Conservation (phyloP, 1,140 invertebrate species). For the Sinella curviseta region DNA sequence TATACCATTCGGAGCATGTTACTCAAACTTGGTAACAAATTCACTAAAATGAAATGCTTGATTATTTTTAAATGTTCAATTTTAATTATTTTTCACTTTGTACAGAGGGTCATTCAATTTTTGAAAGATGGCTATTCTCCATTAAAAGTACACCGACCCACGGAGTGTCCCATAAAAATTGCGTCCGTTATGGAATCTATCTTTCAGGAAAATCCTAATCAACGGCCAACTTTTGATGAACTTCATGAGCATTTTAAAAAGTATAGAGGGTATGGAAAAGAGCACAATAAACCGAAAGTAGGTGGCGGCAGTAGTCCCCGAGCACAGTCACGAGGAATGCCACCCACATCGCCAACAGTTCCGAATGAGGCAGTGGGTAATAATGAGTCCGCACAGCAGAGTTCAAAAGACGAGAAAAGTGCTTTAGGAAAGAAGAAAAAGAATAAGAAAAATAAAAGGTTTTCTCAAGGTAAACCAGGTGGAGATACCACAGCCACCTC, state of each 20-base stretch:
- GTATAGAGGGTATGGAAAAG: neutral
- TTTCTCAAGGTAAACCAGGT: neutral
- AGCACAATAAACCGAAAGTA: neutral
- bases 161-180: neutral
- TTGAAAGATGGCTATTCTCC: conserved; percentile 12
- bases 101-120: neutral
- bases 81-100: neutral
- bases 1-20: neutral
- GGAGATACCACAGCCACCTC: too few species aligned
- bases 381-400: too few species aligned
- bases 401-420: neutral
- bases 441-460: neutral
- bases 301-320: too few species aligned
- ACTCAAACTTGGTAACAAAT: neutral
- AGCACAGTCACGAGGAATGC: too few species aligned
- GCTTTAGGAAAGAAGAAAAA: neutral
- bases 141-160: conserved; percentile 8
- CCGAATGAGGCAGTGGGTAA: too few species aligned
- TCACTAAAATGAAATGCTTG: neutral
- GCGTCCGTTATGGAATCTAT: conserved; percentile 19
- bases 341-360: too few species aligned
- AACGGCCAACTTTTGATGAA: conserved; percentile 27
- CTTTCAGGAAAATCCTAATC: conserved; percentile 22
- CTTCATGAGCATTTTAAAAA: neutral
- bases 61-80: neutral